Evolutionary conservation across 2,888 invertebrate species (phyloP).

Genomic region (Barypeithes pellucidus): DNA sequence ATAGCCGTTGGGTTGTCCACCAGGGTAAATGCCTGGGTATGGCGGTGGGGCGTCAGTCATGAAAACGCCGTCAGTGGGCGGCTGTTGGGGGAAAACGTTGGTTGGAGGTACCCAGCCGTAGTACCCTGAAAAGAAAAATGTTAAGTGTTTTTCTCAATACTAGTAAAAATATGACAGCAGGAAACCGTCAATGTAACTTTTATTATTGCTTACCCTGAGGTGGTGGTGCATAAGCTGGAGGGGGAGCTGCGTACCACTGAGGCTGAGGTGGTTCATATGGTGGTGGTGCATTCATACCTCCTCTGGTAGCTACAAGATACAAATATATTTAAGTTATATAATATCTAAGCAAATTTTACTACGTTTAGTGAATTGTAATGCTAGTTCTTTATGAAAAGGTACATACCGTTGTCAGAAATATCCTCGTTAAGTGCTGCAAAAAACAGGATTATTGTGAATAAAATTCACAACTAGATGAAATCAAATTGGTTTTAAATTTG

Average conservation of each 20-base stretch:
- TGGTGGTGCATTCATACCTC: conserved; percentile 78
- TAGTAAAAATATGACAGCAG: too few relatives aligned
- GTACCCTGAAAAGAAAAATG: conserved; percentile 75
- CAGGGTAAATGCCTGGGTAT: conserved; percentile 87
- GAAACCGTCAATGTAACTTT: too few relatives aligned
- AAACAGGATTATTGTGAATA: conserved; percentile 53
- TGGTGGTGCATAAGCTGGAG: conserved; percentile 91
- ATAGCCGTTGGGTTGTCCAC: conserved; percentile 62
- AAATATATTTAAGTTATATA: too few relatives aligned
- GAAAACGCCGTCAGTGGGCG: conserved; percentile 87
- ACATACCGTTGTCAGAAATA: conserved; percentile 55
- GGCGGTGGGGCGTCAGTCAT: conserved; percentile 95
- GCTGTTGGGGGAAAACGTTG: conserved; percentile 79
- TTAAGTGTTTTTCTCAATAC: too few relatives aligned
- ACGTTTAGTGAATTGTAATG: too few relatives aligned
- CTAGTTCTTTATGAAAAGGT: conserved; percentile 3
- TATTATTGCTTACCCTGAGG: conserved; percentile 74
- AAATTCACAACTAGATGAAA: neutral
- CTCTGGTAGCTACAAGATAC: conserved; percentile 74
- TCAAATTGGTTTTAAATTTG: neutral
- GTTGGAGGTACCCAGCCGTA: conserved; percentile 96
- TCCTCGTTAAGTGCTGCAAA: conserved; percentile 54
- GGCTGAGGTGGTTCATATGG: conserved; percentile 87
- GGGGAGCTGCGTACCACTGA: conserved; percentile 89
- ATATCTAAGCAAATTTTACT: too few relatives aligned